Evolutionary conservation across 1,140 invertebrate species (phyloP).

Genomic region (Microplitis mediator): DNA sequence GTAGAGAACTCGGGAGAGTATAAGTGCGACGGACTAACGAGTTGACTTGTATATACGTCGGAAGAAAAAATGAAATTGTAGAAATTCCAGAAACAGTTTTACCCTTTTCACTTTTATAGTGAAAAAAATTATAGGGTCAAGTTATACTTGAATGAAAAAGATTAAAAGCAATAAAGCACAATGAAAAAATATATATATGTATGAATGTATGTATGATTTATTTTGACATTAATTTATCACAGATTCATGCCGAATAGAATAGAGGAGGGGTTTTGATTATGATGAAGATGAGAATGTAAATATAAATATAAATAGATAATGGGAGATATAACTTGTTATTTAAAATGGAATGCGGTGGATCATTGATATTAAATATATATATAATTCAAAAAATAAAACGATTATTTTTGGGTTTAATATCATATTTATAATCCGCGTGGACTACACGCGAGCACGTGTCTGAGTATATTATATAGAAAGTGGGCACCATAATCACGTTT

Average conservation of each 20-base stretch:
- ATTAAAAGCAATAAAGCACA: background rate
- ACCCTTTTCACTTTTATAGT: background rate
- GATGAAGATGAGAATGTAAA: background rate
- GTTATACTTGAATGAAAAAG: background rate
- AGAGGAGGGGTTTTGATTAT: too few species aligned
- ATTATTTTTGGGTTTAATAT: constrained; percentile 39
- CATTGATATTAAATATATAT: constrained; percentile 1
- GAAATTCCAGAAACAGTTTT: constrained; percentile 18
- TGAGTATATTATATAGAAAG: constrained; percentile 38
- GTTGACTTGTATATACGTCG: background rate
- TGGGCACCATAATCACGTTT: constrained; percentile 54
- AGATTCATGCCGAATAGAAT: too few species aligned
- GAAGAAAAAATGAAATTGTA: constrained; percentile 15
- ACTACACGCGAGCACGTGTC: constrained; percentile 58
- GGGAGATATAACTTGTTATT: background rate
- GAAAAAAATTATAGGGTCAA: background rate
- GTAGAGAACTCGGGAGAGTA: background rate
- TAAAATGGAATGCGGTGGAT: constrained; percentile 13
- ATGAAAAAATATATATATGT: background rate
- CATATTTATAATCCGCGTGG: constrained; percentile 61
- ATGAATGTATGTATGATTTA: too few species aligned
- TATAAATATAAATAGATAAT: background rate
- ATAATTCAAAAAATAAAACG: constrained; percentile 10
- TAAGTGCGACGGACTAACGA: constrained; percentile 21
- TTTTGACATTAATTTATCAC: too few species aligned